Evolutionary conservation across 2,888 invertebrate species (phyloP), one percentile per base, ranked within the genome.

Genomic region (Apoda limacodes): DNA sequence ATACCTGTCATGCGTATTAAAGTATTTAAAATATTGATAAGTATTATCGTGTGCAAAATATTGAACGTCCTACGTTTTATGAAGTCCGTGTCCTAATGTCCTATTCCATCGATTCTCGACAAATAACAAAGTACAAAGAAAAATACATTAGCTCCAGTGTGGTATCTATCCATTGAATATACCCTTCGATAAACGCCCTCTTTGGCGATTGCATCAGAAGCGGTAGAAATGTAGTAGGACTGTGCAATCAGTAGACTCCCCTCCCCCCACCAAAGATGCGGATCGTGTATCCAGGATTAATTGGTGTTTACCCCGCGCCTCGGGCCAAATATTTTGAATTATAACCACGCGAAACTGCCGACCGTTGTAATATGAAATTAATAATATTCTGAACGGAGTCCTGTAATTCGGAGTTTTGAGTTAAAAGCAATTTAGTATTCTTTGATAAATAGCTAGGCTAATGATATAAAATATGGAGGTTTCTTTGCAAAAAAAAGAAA

Each of bases 221-320:
- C 74, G 60, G 61, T 71, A 71, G 62, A 72, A 78, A 68, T 74
- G 75, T 72, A 68, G 44, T 45, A 61, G 65, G 69, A 69, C 69
- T 66, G 70, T 62, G 61, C 70, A 72, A 69, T 74, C 69, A 69
- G 65, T 59, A 39, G 36, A 48, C 41, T 40, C 47, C 40, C 49
- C 45, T 47, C 59, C 62, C 60, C 53, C 43, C 48, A 17, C 5
- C 21, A 48, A 55, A 48, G 43, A 40, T 46, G 55, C 55, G 63
- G 71, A 76, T 75, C 75, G 62, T 60, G 67, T 76, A 68, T 68
- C 75, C 60, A 60, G 68, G 69, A 78, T 80, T 78, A 76, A 80
- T 80, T 78, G 76, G 55, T 64, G 64, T 71, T 76, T 72, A 60
- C 70, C 72, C 72, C 66, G 48, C 43, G 51, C 59, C 55, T 48